Percentiles rank a stretch among this genome's conserved stretches.
Evolutionary conservation across 1,140 invertebrate species (phyloP).

Genomic region (Anagrus nilaparvatae): DNA sequence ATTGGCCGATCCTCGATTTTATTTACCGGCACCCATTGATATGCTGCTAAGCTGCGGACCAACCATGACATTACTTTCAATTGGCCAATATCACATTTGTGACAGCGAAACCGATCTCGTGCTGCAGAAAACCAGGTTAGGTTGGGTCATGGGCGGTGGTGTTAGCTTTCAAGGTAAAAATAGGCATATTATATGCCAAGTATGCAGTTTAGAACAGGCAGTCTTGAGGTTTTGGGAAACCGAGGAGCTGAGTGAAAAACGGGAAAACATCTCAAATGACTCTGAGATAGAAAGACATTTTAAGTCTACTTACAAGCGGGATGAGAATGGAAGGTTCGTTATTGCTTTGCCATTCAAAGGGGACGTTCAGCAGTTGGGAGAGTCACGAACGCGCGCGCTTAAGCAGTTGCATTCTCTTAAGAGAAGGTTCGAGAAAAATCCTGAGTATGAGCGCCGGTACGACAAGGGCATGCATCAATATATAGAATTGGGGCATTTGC

Average conservation of each 20-base stretch:
- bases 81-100: too few species aligned
- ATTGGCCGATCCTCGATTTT: not conserved
- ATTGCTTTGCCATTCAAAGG: slow-evolving; percentile 22
- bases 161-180: too few species aligned
- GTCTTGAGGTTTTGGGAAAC: too few species aligned
- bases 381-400: slow-evolving; percentile 10
- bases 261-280: too few species aligned
- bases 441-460: too few species aligned
- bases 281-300: slow-evolving; percentile 23
- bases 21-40: not conserved
- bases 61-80: not conserved
- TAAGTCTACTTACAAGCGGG: slow-evolving; percentile 16
- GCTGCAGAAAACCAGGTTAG: not conserved
- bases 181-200: too few species aligned
- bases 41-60: not conserved
- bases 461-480: not conserved
- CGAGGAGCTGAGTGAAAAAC: too few species aligned
- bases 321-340: slow-evolving; percentile 18
- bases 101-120: too few species aligned
- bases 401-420: slow-evolving; percentile 9
- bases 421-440: slow-evolving; percentile 7
- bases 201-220: too few species aligned
- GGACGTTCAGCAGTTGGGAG: slow-evolving; percentile 5
- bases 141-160: slow-evolving; percentile 11
- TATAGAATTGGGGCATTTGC: not conserved